Percentiles rank a stretch among this genome's conserved stretches.
Evolutionary conservation across 2,113 vertebrate species (phyloP).

Genomic region (Poecilia latipinna): DNA sequence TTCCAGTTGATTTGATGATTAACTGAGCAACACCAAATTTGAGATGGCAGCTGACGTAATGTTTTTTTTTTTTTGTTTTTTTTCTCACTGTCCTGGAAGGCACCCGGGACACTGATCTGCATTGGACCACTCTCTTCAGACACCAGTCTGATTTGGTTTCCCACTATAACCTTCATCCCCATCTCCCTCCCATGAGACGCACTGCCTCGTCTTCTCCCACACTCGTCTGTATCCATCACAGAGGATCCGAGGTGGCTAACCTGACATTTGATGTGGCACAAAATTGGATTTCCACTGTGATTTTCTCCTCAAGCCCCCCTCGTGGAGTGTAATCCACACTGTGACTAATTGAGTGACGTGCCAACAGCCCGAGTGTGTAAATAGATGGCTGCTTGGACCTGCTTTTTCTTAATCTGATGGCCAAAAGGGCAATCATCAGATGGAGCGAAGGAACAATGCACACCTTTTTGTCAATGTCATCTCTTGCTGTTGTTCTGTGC

Average conservation of each 20-base stretch:
- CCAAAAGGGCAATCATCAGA: slow-evolving; percentile 37
- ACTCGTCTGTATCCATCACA: slow-evolving; percentile 48
- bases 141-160: slow-evolving; percentile 25
- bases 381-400: slow-evolving; percentile 63
- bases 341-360: slow-evolving; percentile 74
- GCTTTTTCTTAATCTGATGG: slow-evolving; percentile 20
- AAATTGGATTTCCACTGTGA: slow-evolving; percentile 74
- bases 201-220: slow-evolving; percentile 27
- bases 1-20: not conserved
- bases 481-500: slow-evolving; percentile 18
- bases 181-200: not conserved
- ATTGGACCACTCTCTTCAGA: slow-evolving; percentile 15
- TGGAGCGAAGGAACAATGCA: slow-evolving; percentile 9
- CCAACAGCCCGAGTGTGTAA: slow-evolving; percentile 65
- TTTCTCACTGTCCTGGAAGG: not conserved
- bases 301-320: slow-evolving; percentile 60
- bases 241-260: slow-evolving; percentile 59
- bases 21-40: not conserved
- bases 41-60: not conserved
- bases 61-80: not conserved
- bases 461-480: slow-evolving; percentile 52
- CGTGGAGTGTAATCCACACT: slow-evolving; percentile 65
- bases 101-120: not conserved
- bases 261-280: slow-evolving; percentile 73
- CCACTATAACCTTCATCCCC: slow-evolving; percentile 9